Base-by-base conservation (phyloP, 1,140 invertebrate genomes). In the Drosophila bipectinata region DNA sequence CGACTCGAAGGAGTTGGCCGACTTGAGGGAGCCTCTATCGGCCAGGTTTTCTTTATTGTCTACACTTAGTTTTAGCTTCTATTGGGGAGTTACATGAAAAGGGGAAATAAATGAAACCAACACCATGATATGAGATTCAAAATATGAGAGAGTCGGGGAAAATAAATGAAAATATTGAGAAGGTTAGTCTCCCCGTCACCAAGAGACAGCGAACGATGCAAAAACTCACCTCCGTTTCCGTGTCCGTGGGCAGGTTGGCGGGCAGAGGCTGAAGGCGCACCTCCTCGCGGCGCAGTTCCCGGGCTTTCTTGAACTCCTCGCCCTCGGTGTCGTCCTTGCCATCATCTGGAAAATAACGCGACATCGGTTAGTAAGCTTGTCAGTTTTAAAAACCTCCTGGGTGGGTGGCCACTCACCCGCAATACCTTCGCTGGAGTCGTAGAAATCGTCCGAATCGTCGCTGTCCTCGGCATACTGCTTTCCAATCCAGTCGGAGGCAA, bases 301-400 rank as follows among this genome's bases (percentile, higher is more conserved):
- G 92, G 2, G 94, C 92, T 41, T 92, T 94, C 30, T 93, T 93
- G 12, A 94, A 93, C 53, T 96, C 95, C 91, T 96, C 95, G 7
- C 95, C 95, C 91, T 96, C 95, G 1, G 95, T 96, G 18, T 95
- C 94, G 9, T 95, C 95, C 52, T 94, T 94, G 84, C 94, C 95
- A 71, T 96, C 95, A 61, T 91, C 90, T 91, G 2, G 0, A 47
- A 49, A 39, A 3, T 6, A 0, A 34, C 10, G 26, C 9, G 2
- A 1, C 3, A 48, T 1, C 21, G 1, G 8, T 39, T 55, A 55
- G 3, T 6, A 12, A 37, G 0, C 1, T 12, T 37, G 10, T n/a
- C 10, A 3, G 4, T 24, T 15, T 1, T 1, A 1, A 6, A 48
- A 41, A 9, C 0, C 3, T 9, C 4, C 44, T 45, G 12, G 37